Percentiles rank a stretch among this genome's conserved stretches.
Conservation (phyloP, 2,888 invertebrate species). For the Gandaritis pyraliata region DNA sequence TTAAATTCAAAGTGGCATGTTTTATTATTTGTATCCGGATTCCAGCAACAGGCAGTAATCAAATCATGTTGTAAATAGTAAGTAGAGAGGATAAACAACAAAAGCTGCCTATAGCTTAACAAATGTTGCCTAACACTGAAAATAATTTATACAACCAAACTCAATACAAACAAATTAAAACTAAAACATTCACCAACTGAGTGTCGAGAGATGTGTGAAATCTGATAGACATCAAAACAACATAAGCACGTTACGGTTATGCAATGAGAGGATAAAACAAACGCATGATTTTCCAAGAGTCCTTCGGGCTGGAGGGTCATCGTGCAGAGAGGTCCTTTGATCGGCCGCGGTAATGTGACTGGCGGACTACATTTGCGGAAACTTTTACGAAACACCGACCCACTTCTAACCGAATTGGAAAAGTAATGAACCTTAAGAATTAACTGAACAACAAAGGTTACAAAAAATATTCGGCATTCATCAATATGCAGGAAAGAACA, state of each 20-base stretch:
- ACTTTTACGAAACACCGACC: constrained; percentile 80
- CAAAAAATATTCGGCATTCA: constrained; percentile 17
- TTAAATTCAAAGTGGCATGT: constrained; percentile 23
- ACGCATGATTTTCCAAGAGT: constrained; percentile 62
- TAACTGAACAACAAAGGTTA: constrained; percentile 39
- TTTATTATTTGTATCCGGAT: constrained; percentile 28
- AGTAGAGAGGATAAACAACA: no score
- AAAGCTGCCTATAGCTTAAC: neutral
- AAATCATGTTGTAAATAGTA: no score
- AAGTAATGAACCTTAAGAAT: constrained; percentile 65
- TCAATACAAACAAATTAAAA: constrained; percentile 45
- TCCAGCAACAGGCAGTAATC: constrained; percentile 10
- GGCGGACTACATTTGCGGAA: constrained; percentile 71
- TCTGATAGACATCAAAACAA: constrained; percentile 20
- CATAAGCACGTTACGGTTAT: constrained; percentile 40
- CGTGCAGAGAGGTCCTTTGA: constrained; percentile 70
- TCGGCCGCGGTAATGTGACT: constrained; percentile 65
- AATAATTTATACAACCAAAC: constrained; percentile 61
- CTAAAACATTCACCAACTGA: constrained; percentile 37
- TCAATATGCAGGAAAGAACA: constrained; percentile 21
- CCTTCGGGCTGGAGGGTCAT: constrained; percentile 58
- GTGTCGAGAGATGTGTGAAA: constrained; percentile 15
- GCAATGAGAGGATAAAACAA: constrained; percentile 55
- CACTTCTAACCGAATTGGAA: constrained; percentile 69
- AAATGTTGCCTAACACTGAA: constrained; percentile 47